These are phyloP conservation scores for Drosophila azteca DNA, from an alignment of 1,140 invertebrate genomes.

Conservation along the genomic window DNA sequence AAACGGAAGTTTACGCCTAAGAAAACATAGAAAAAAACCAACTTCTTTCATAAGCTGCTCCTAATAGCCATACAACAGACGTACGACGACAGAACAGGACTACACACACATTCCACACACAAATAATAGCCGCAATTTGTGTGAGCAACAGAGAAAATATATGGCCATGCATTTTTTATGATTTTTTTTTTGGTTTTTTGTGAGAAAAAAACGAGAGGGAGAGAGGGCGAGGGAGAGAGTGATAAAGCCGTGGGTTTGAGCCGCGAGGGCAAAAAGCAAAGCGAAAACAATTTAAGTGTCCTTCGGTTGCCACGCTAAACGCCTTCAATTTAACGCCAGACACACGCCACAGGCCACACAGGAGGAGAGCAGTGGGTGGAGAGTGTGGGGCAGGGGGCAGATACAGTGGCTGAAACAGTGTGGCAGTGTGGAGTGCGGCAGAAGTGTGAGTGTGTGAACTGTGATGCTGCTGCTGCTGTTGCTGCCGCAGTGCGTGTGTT, in stretches of 20 bases:
- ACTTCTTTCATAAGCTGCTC: constrained; percentile 30
- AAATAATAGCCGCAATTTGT: constrained; percentile 55
- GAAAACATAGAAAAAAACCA: constrained; percentile 14
- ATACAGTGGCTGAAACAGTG: not conserved
- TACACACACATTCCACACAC: constrained; percentile 8
- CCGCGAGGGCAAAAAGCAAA: constrained; percentile 36
- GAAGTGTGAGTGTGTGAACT: constrained; percentile 23
- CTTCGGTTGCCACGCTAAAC: constrained; percentile 61
- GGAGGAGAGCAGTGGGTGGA: too few relatives aligned
- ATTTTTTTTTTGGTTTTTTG: not conserved
- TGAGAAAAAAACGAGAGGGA: constrained; percentile 28
- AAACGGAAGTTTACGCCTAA: constrained; percentile 14
- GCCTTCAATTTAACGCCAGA: constrained; percentile 63
- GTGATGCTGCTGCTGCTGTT: constrained; percentile 23
- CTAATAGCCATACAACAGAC: constrained; percentile 30
- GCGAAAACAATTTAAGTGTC: constrained; percentile 59
- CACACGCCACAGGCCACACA: constrained; percentile 37
- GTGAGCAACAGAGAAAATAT: constrained; percentile 55
- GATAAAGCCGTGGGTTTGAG: not conserved
- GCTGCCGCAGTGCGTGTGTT: constrained; percentile 51
- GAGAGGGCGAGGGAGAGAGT: constrained; percentile 4
- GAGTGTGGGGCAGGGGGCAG: not conserved
- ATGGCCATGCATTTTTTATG: constrained; percentile 64
- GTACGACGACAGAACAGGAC: constrained; percentile 9
- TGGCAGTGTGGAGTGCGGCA: not conserved